phyloP scores from a whole-genome alignment of 1,140 invertebrate species.

The Neotoxoptera formosana region DNA sequence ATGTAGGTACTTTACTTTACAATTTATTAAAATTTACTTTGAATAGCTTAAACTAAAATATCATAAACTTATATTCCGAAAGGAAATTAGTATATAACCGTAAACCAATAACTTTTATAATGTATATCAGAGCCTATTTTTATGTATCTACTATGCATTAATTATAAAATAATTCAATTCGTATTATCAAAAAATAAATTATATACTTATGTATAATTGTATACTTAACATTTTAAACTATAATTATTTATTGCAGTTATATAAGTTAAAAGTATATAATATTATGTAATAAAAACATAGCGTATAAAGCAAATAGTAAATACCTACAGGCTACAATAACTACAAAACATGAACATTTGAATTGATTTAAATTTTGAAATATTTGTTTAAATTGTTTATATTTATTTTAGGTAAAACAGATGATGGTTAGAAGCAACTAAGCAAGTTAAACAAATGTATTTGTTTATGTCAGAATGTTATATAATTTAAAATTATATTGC shows the following conservation, averaged over 20 bases:
- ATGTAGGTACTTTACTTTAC: background rate
- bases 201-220: background rate
- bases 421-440: background rate
- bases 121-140: background rate
- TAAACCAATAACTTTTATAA: background rate
- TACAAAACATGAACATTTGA: background rate
- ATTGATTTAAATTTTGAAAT: background rate
- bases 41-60: background rate
- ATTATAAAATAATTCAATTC: background rate
- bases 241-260: background rate
- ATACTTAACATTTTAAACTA: background rate
- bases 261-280: background rate
- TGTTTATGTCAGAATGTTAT: background rate
- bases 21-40: background rate
- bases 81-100: background rate
- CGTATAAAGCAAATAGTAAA: background rate
- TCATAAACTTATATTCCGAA: background rate
- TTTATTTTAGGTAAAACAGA: background rate
- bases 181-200: background rate
- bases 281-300: background rate
- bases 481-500: background rate
- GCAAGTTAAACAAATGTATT: background rate
- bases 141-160: background rate
- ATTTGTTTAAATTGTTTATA: background rate
- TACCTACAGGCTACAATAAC: background rate